Evolutionary conservation across 1,140 invertebrate species (phyloP), one percentile per base, ranked within the genome.

Genomic region (Diachasma alloeum): DNA sequence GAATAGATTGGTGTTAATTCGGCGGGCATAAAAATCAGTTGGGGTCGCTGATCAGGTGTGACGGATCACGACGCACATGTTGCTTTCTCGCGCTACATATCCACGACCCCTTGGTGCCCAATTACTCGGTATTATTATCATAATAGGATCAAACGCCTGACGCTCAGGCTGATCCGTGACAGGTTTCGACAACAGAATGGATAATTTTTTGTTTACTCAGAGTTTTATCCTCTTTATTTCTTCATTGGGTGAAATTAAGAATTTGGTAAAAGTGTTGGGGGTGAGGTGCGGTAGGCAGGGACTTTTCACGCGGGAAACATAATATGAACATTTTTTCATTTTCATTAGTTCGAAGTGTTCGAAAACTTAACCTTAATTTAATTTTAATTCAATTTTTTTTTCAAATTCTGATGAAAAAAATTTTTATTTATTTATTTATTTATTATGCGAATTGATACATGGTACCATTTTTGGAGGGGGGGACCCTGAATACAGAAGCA

Each of bases 101-200:
- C 63, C 31, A 10, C 8, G 10, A n/a, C 56, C 56, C 44, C 74
- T 72, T 42, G 59, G 74, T 69, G 56, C 56, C 78, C 71, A 79
- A 79, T 79, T 79, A 76, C 53, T 53, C 59, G 3, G 69, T 70
- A 79, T 79, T 79, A 79, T 79, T 75, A 73, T 69, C 74, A 70
- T 76, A 79, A 79, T 79, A 79, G 78, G 78, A 79, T 79, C 78
- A 79, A 73, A 56, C 46, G 63, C 71, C 44, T 53, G 73, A 59
- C 53, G 22, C 67, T 68, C 42, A 48, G 31, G 69, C 39, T 53
- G 68, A 68, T 75, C 69, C 74, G 31, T 39, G 46, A 75, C 69
- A 69, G 48, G 44, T 72, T 53, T 48, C 44, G 39, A 42, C 39
- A 42, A 31, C 24, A 66, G 17, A 59, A 74, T 53, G 36, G 24